These are phyloP conservation scores for Silurus meridionalis DNA, from an alignment of 2,113 vertebrate species.

Conservation along the genomic window DNA sequence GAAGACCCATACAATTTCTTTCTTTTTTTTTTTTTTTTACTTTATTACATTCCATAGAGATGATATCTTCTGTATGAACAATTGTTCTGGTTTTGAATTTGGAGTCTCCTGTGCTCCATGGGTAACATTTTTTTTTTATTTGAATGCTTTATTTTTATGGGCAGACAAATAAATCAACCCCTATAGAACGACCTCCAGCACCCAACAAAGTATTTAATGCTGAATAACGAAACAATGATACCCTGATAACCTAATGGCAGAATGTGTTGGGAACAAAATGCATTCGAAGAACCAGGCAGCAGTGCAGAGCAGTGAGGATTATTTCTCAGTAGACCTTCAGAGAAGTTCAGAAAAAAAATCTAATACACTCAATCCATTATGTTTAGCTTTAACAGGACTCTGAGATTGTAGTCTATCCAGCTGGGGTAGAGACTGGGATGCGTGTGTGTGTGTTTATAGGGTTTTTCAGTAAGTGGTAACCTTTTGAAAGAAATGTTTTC, in stretches of 20 bases:
- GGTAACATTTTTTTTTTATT: no score
- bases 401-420: background rate
- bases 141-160: no score
- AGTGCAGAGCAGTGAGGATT: no score
- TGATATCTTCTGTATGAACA: background rate
- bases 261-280: background rate
- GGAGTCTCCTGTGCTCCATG: background rate
- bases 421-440: background rate
- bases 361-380: background rate
- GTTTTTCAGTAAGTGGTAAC: background rate
- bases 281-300: background rate
- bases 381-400: background rate
- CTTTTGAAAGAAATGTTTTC: background rate
- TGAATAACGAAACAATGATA: background rate
- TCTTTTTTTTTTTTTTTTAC: no score
- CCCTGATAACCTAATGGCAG: background rate
- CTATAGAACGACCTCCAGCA: background rate
- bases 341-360: background rate
- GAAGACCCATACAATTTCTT: no score
- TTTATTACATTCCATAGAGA: no score
- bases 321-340: background rate
- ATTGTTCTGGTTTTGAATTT: background rate
- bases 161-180: background rate
- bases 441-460: background rate
- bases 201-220: background rate